Base-by-base conservation (phyloP, 2,888 invertebrate species). In the Lasius platythorax region DNA sequence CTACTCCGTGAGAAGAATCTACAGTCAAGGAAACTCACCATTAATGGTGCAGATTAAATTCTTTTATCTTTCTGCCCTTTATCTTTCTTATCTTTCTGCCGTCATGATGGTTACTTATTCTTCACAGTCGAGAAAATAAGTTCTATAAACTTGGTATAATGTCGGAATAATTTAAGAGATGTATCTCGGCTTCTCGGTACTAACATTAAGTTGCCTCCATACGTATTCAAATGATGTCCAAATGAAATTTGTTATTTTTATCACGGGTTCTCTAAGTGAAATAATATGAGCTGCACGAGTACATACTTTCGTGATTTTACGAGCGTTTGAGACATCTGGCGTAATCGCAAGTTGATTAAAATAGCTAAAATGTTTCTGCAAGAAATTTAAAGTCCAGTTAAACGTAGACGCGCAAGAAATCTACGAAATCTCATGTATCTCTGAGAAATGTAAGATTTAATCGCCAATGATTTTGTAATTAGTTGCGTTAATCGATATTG, bases 401-500 rank as follows among this genome's bases (percentile, higher is more conserved):
- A 74, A 61, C 30, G 40, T 40, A 43, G 40, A 37, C 23, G 12
- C 28, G 53, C 30, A 67, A 78, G 56, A 9, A n/a, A 43, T 30
- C 5, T 58, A 50, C 8, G 8, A 50, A 18, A 50, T 50, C 18
- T 50, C 6, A 50, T 18, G 12, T 15, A 15, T 46, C 46, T 46
- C 30, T 8, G 43, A 61, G 40, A 68, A 67, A 56, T 56, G 68
- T 67, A 37, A 8, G 12, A 18, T 56, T 28, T 67, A 67, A 78
- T 67, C 28, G 56, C 56, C 56, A 78, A 78, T 40, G 56, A 67
- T 67, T 78, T 78, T 78, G 53, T 78, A 78, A 78, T 78, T 78
- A 67, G 78, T 67, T 78, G 43, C 23, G 18, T 70, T 58, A 79
- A 79, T 79, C 79, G 33, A 68, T 79, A 53, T 23, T 58, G 40